Base-by-base conservation (phyloP, 2,888 invertebrate species). In the Emmelina monodactyla region DNA sequence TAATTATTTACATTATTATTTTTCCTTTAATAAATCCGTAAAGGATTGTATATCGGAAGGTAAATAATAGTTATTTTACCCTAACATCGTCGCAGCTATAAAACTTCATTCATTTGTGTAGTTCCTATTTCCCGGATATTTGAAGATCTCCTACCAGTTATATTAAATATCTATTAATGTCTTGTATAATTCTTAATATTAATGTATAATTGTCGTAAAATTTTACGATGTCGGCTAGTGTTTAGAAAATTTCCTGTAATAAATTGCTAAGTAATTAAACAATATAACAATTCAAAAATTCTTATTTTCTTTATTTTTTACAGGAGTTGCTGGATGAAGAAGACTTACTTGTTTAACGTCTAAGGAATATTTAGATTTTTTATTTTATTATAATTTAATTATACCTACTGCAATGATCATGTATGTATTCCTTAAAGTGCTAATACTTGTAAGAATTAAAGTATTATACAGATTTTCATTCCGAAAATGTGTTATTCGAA, bases 281-380 rank as follows among this genome's bases (percentile, higher is more conserved):
- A 9, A 9, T 9, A 5, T 5, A 19, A 6, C 9, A 9, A 9
- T 19, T 19, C 9, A 19, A 19, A 19, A 25, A 4, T 25, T 3
- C 14, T 33, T 11, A 22, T 11, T 3, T 30, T 43, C 44, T 40
- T 50, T 42, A 47, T 47, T 42, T 37, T 41, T 62, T 64, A 6
- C 69, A 72, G 71, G 65, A 68, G 35, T 48, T 70, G 38, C 57
- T 85, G 84, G 62, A 90, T 37, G 67, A 66, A 2, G 54, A 47
- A 7, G 67, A 62, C 42, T 52, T 63, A 42, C 41, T 61, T 43
- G 66, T 63, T 31, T 69, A 65, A 59, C 46, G 37, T 51, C 38
- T 61, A 59, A 57, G 53, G 59, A 48, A 61, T 60, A 14, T 55
- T 62, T 56, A 57, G 51, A 54, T 45, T 53, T 53, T 53, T 55